Evolutionary conservation across 1,140 invertebrate genomes (phyloP).

Genomic region (Ceratina japonica): DNA sequence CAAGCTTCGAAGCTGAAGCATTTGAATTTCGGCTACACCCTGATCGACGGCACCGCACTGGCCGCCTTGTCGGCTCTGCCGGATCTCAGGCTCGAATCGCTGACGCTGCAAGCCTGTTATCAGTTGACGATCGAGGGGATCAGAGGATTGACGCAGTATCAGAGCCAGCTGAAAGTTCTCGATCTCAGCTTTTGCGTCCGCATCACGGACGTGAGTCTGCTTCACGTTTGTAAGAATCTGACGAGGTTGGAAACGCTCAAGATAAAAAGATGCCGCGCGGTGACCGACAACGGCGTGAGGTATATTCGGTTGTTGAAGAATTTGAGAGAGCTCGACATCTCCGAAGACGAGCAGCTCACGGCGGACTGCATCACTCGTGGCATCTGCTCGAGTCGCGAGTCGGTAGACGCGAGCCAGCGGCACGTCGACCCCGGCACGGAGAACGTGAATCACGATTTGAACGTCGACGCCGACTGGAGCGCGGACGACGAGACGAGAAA

Average conservation of each 20-base stretch:
- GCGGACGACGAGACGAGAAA: conserved; percentile 16
- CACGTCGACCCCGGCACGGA: conserved; percentile 23
- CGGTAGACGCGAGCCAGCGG: conserved; percentile 4
- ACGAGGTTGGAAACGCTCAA: conserved; percentile 80
- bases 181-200: conserved; percentile 83
- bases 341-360: conserved; percentile 84
- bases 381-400: conserved; percentile 69
- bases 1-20: conserved; percentile 80
- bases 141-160: conserved; percentile 79
- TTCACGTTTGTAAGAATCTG: conserved; percentile 81
- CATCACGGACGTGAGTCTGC: conserved; percentile 82
- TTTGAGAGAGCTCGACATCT: conserved; percentile 83
- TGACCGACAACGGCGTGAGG: conserved; percentile 82
- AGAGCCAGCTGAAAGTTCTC: conserved; percentile 81
- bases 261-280: conserved; percentile 81
- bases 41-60: conserved; percentile 83
- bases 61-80: conserved; percentile 79
- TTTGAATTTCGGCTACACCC: conserved; percentile 83
- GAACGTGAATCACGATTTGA: conserved; percentile 31
- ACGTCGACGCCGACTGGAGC: neutral
- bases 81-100: conserved; percentile 80
- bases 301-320: conserved; percentile 80
- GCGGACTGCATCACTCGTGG: conserved; percentile 81
- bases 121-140: conserved; percentile 84
- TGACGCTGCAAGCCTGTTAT: conserved; percentile 83